Base-by-base conservation (phyloP, 2,113 vertebrate genomes). In the Lepus europaeus region DNA sequence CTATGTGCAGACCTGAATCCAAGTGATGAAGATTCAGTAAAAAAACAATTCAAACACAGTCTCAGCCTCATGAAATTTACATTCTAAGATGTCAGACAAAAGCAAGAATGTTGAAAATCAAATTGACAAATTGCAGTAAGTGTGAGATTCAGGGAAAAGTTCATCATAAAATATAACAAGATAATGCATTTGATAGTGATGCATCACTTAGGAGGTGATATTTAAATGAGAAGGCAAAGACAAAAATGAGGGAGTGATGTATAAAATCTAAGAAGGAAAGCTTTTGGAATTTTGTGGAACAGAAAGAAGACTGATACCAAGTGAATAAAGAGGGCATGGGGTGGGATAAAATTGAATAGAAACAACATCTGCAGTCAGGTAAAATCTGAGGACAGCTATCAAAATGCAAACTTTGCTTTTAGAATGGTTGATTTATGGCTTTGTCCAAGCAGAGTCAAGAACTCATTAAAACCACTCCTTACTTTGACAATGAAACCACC, bases 21-120 rank as follows among this genome's bases (percentile, higher is more conserved):
- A 74, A 64, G 56, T 81, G 63, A 70, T 77, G 68, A 61, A 81
- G 74, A 78, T 82, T 9, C 23, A 90, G 68, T 85, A 87, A 83
- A 45, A 45, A n/a, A 87, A 56, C 13, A 92, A 69, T 56, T 81
- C 11, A 73, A 90, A 56, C 23, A 81, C 36, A 85, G 19, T 72
- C 8, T 53, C 64, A 89, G 17, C 9, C 45, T 81, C 53, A 72
- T 36, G 19, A 85, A 89, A 36, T 39, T 97, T 68, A 70, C 61
- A 73, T 81, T 79, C 56, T 73, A 66, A 16, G 63, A n/a, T 31
- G 39, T 63, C 19, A 89, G 49, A 61, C 7, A 66, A 87, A 93
- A 64, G 27, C 19, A 94, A 84, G 81, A 93, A 49, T 51, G 64
- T 9, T 63, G 6, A 56, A 95, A 86, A 66, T 70, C 20, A 87